Percentiles rank a stretch among this genome's conserved stretches.
These are phyloP conservation scores for Malthinus flaveolus DNA, from an alignment of 2,888 invertebrate species.

Conservation along the genomic window DNA sequence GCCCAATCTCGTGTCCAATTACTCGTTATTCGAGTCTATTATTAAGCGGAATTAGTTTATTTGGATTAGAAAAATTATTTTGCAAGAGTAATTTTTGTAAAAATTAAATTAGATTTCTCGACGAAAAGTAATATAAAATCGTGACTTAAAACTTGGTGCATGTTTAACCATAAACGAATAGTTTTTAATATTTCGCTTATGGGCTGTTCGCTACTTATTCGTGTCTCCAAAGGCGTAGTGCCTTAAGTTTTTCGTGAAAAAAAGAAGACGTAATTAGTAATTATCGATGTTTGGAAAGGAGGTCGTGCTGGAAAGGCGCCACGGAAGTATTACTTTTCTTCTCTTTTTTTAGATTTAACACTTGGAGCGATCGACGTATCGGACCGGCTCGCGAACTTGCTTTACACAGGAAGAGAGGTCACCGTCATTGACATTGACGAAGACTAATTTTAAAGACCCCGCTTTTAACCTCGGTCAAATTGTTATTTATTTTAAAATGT, in stretches of 20 bases:
- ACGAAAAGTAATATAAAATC: not conserved
- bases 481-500: constrained; percentile 19
- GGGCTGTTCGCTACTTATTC: constrained; percentile 3
- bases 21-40: too few species aligned
- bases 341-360: constrained; percentile 30
- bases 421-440: constrained; percentile 38
- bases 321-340: constrained; percentile 32
- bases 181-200: constrained; percentile 8
- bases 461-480: constrained; percentile 18
- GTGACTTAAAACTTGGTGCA: not conserved
- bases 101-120: too few species aligned
- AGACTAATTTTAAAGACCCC: constrained; percentile 22
- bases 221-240: constrained; percentile 7
- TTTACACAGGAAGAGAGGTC: constrained; percentile 37
- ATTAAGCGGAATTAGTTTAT: too few species aligned
- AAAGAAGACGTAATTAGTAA: constrained; percentile 31
- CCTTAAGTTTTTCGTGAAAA: constrained; percentile 10
- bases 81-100: too few species aligned
- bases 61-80: too few species aligned
- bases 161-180: not conserved
- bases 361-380: constrained; percentile 22
- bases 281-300: constrained; percentile 33
- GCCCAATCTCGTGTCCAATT: too few species aligned
- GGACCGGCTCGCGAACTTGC: not conserved
- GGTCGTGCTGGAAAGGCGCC: constrained; percentile 35